Evolutionary conservation across 2,113 vertebrate species (phyloP).

Genomic region (Bombycilla garrulus): DNA sequence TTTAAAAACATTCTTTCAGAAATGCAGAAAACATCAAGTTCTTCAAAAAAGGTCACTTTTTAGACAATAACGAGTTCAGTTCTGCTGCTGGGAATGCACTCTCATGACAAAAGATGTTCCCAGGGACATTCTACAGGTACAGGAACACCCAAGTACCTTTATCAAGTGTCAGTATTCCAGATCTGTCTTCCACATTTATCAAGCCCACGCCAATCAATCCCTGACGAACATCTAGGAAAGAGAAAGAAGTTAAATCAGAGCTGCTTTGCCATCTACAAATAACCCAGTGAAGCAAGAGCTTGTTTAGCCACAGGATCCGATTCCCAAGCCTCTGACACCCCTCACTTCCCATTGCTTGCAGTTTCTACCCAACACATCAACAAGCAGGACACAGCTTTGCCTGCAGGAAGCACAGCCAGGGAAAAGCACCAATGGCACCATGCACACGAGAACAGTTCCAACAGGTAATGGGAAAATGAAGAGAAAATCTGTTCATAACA

Average conservation of each 20-base stretch:
- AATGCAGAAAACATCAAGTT: not conserved
- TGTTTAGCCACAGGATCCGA: not conserved
- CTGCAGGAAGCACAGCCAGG: not conserved
- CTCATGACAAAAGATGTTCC: rapidly evolving
- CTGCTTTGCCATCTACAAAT: not conserved
- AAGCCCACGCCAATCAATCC: slow-evolving; percentile 95
- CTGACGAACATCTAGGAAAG: slow-evolving; percentile 85
- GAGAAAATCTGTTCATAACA: not conserved
- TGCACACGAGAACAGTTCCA: rapidly evolving
- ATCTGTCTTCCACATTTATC: slow-evolving; percentile 93
- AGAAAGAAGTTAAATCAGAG: not conserved
- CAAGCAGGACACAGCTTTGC: not conserved
- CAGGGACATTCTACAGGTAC: not conserved
- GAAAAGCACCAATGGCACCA: not conserved
- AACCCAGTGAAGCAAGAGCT: not conserved
- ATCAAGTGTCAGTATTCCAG: slow-evolving; percentile 87
- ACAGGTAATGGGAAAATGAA: not conserved
- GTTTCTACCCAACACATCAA: not conserved
- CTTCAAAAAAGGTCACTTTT: not conserved
- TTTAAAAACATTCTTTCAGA: not conserved
- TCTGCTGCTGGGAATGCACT: not conserved
- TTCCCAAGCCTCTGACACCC: not conserved
- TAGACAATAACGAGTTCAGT: not conserved
- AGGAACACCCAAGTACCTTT: slow-evolving; percentile 82
- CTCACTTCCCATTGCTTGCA: not conserved